Evolutionary conservation across 2,797 vertebrate genomes (phyloP), one percentile per base, ranked within the genome.

Genomic region (Phyllotis vaccarum): DNA sequence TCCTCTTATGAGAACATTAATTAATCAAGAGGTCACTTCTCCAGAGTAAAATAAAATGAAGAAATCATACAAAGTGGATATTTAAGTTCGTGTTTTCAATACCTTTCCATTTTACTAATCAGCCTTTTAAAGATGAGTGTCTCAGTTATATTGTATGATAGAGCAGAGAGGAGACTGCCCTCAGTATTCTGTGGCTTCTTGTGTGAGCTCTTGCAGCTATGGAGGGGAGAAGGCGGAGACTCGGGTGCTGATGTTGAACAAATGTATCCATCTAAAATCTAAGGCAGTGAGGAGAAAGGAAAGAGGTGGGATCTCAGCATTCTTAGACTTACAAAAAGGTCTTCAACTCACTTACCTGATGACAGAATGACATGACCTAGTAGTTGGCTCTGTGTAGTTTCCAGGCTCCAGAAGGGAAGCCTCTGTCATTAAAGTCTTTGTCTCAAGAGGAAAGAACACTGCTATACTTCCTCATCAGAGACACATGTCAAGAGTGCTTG

Each of bases 1-100:
- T 95, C 31, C 85, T 96, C 83, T 91, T 95, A 90, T 58, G 52
- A 89, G 93, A 96, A 62, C 64, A 95, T 94, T 95, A 94, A 95
- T 96, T 97, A 90, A 92, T 95, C 66, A 95, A 94, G 90, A 93
- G 37, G 88, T 81, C 24, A 19, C 90, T 97, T 91, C 88, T 88
- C 74, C 52, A 95, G 40, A 74, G 78, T 90, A 85, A 94, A 94
- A 91, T 95, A 56, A 94, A 97, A 94, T 89, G 56, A 94, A 85
- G 89, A 87, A 94, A 72, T 96, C 10, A 3, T 79, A 70, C 74
- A 95, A 91, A 72, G 52, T 91, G 62, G 21, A 4, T 70, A 74
- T 95, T 94, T 92, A 94, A 96, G 70, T 34, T 90, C 89, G 74
- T 82, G 40, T 6, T 78, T 46, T 49, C 90, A 83, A 86, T 64